Evolutionary conservation across 2,113 vertebrate species (phyloP).

Genomic region (Gambusia holbrooki): DNA sequence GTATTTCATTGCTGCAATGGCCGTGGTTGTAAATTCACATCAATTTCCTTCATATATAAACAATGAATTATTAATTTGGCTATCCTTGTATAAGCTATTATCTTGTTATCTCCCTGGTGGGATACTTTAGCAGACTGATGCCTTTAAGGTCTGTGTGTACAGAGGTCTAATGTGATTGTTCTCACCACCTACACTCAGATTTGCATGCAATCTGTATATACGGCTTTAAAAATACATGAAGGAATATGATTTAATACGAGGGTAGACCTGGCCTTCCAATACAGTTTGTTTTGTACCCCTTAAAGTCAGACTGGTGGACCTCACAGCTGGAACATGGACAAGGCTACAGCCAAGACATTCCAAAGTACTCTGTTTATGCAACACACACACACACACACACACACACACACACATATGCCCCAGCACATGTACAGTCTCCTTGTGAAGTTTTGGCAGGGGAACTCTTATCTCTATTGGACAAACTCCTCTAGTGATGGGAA

Average conservation of each 20-base stretch:
- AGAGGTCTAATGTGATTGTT: conserved; percentile 70
- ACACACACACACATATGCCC: neutral
- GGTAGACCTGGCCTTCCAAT: conserved; percentile 43
- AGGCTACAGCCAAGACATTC: conserved; percentile 12
- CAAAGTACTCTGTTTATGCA: neutral
- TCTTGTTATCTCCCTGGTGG: conserved; percentile 47
- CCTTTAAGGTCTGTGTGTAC: conserved; percentile 67
- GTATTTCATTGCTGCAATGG: conserved; percentile 9
- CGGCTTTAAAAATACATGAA: conserved; percentile 53
- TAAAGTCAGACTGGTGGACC: neutral
- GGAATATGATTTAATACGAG: conserved; percentile 43
- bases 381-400: neutral
- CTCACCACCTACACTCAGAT: conserved; percentile 70
- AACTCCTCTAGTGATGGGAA: conserved; percentile 72
- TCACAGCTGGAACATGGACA: conserved; percentile 15
- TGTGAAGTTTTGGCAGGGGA: conserved; percentile 33
- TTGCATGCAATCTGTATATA: conserved; percentile 61
- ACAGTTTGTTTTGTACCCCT: conserved; percentile 21
- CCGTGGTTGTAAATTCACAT: conserved; percentile 4
- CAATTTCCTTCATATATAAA: conserved; percentile 31
- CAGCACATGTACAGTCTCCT: conserved; percentile 13
- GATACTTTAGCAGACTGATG: conserved; percentile 54
- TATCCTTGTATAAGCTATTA: conserved; percentile 45
- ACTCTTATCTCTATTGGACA: conserved; percentile 69
- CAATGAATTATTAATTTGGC: conserved; percentile 43